Evolutionary conservation across 2,888 invertebrate species (phyloP), one percentile per base, ranked within the genome.

Genomic region (Chaitophorus viminalis): DNA sequence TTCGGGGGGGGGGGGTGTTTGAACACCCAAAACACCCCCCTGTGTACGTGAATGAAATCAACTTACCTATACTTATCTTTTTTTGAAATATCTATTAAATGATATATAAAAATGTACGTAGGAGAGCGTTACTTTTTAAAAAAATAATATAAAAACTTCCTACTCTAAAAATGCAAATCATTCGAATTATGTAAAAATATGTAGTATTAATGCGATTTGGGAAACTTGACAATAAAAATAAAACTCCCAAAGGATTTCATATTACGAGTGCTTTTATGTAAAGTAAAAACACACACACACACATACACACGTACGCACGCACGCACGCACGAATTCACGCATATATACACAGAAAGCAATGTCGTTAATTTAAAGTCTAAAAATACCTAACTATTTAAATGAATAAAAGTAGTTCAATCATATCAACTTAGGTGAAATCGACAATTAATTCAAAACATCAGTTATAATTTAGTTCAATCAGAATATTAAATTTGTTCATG

Each of bases 101-200:
- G 36, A 54, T 75, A 21, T 74, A 36, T 54, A 33, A 54, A 82
- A 25, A 18, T 8, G 31, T 60, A 60, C 1, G 39, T 14, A 46
- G 18, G 8, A 6, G 8, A 74, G 74, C 36, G 18, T 36, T 36
- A 36, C n/a, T 72, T 74, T 31, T 52, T 52, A 46, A 9, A 65
- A 14, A 39, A 29, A n/a, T 60, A 33, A 75, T 36, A 60, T n/a
- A n/a, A 83, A 75, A 29, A 21, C 14, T 18, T 2, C 39, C 18
- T 5, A 36, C 25, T 76, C n/a, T 60, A 54, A 36, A 86, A 52
- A 86, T 86, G 78, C 70, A 86, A 86, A 86, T 86, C 70, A 54
- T 54, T 36, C 70, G 31, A 86, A 78, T 70, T 78, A 86, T 86
- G 85, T 78, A 86, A 86, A 85, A 86, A 78, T 78, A 78, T 78